Percentiles rank a stretch among this genome's conserved stretches.
phyloP scores from a whole-genome alignment of 2,888 invertebrate genomes.

The Tortricodes alternella region DNA sequence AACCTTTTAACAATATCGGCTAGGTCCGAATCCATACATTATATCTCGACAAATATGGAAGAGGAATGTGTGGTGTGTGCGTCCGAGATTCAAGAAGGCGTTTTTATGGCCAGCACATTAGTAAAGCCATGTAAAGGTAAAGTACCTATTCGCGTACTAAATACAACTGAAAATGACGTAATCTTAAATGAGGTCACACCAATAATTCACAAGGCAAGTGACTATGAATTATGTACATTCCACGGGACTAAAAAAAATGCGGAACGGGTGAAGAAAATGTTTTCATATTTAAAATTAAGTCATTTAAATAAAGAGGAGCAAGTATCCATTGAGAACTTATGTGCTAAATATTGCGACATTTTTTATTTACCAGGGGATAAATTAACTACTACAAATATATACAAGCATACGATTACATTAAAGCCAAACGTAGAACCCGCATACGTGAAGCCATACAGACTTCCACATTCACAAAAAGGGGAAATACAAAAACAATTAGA shows the following conservation, averaged over 20 bases:
- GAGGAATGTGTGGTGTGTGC: neutral
- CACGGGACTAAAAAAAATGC: neutral
- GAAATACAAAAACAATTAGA: neutral
- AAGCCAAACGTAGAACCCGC: neutral
- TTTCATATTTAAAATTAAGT: neutral
- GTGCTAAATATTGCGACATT: neutral
- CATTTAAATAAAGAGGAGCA: slow-evolving; percentile 1
- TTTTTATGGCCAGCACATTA: neutral
- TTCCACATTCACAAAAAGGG: neutral
- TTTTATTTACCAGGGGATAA: neutral
- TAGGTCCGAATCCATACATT: neutral
- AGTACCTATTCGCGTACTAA: neutral
- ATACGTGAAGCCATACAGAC: neutral
- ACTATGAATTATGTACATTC: slow-evolving; percentile 1
- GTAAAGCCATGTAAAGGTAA: neutral
- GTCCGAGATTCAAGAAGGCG: neutral
- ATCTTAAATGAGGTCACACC: neutral
- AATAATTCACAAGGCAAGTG: neutral
- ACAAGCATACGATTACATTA: neutral
- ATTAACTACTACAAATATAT: neutral
- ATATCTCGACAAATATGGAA: neutral
- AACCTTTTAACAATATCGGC: neutral
- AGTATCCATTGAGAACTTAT: neutral
- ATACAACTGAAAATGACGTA: neutral
- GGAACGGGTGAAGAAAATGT: neutral